Base-by-base conservation (phyloP, 2,113 vertebrate species). In the Xiphorhynchus elegans region DNA sequence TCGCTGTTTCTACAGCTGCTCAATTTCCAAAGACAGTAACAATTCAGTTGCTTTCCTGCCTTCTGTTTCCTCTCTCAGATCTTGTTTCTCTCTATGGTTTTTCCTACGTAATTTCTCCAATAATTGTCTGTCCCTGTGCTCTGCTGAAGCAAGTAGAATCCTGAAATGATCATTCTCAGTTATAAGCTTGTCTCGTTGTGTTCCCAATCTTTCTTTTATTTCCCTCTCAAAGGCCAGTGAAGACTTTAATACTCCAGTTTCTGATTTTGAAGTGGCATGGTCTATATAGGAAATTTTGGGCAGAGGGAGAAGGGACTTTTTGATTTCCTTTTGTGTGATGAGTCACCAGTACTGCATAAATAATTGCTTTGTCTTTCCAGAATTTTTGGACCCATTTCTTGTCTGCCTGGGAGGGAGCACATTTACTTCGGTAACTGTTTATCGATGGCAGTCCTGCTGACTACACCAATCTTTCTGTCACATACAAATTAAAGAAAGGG, bases 271-370 rank as follows among this genome's bases (percentile, higher is more conserved):
- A 63, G 25, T n/a, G 69, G 8, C 10, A 16, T 42, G 15, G 49
- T 56, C 40, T 42, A 5, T 28, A 37, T 26, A 26, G 11, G 6
- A 55, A 40, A 13, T 31, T 56, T 55, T 56, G 47, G n/a, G 37
- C 13, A 13, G 40, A 13, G 13, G 8, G 6, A 66, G 50, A 73
- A 42, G 31, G 11, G n/a, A 35, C 9, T 69, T 25, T 46, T 39
- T 62, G 24, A 42, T 84, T 77, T 8, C 11, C 35, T 77, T 63
- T 63, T 56, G 17, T 0, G 0, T 33, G 10, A 4, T 13, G 17
- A 63, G 8, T 23, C 31, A 55, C 35, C 56, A 56, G 13, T 33
- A 24, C 26, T 42, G 42, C 49, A 77, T 17, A 77, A 42, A 49
- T 33, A 77, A 37, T 42, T 55, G 25, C 47, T 76, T 62, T 33